A percentile compares a stretch with the other conserved stretches of the same genome.
Evolutionary conservation across 2,797 vertebrate genomes (phyloP).

Genomic region (Chelonia mydas): DNA sequence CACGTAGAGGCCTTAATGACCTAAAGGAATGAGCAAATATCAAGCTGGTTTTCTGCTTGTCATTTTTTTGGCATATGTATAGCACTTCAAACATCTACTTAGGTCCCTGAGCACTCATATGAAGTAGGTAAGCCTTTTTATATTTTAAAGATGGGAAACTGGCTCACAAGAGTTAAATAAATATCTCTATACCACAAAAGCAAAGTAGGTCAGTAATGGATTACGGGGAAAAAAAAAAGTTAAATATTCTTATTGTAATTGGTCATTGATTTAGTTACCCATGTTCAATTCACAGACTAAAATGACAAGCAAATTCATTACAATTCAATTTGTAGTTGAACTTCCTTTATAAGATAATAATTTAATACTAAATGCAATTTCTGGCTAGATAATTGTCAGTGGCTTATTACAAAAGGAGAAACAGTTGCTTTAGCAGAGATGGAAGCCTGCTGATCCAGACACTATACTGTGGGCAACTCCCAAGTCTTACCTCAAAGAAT

Average conservation of each 20-base stretch:
- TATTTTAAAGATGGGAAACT: not conserved
- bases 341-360: not conserved
- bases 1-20: not conserved
- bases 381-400: not conserved
- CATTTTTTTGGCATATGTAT: not conserved
- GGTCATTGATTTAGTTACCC: not conserved
- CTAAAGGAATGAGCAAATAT: constrained; percentile 35
- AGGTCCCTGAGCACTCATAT: not conserved
- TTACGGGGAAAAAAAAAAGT: not conserved
- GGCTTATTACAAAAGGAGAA: not conserved
- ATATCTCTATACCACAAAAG: not conserved
- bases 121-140: not conserved
- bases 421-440: not conserved
- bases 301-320: not conserved
- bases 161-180: not conserved
- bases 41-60: not conserved
- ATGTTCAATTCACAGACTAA: not conserved
- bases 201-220: not conserved
- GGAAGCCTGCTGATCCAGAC: not conserved
- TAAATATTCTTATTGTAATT: not conserved
- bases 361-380: constrained; percentile 8
- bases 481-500: not conserved
- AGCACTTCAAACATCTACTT: not conserved
- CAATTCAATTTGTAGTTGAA: constrained; percentile 26
- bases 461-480: not conserved